phyloP scores from a whole-genome alignment of 2,797 vertebrate species.

The Dromococcyx pavoninus region DNA sequence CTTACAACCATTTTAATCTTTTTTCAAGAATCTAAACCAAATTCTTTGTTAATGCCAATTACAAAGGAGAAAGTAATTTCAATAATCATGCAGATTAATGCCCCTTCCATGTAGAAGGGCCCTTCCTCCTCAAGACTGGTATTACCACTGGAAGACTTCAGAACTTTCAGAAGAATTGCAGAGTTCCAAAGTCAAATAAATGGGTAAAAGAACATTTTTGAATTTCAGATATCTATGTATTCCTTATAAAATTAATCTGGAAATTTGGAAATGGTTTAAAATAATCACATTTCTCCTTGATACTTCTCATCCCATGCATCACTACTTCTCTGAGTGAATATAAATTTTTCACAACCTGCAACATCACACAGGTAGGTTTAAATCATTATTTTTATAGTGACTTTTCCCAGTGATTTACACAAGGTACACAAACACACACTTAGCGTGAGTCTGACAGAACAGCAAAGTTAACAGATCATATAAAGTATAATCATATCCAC shows the following conservation, averaged over 20 bases:
- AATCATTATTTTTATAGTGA: background rate
- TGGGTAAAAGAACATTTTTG: background rate
- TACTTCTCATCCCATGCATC: background rate
- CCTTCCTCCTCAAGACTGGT: background rate
- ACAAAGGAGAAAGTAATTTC: background rate
- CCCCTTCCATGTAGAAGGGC: background rate
- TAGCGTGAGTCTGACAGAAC: background rate
- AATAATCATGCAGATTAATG: background rate
- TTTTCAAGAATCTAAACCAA: background rate
- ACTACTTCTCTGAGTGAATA: background rate
- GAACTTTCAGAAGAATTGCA: background rate
- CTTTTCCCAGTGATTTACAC: background rate
- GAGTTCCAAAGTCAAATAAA: background rate
- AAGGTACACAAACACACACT: background rate
- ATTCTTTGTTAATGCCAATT: background rate
- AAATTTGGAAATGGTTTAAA: background rate
- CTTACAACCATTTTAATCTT: background rate
- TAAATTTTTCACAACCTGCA: background rate
- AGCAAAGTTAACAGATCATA: background rate
- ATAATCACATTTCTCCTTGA: background rate
- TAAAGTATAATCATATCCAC: fast-evolving
- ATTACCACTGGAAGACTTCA: background rate
- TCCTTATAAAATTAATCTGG: background rate
- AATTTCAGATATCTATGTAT: fast-evolving
- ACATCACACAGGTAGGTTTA: background rate